Conservation (phyloP, 2,888 invertebrate species). For the Molorchus minor region DNA sequence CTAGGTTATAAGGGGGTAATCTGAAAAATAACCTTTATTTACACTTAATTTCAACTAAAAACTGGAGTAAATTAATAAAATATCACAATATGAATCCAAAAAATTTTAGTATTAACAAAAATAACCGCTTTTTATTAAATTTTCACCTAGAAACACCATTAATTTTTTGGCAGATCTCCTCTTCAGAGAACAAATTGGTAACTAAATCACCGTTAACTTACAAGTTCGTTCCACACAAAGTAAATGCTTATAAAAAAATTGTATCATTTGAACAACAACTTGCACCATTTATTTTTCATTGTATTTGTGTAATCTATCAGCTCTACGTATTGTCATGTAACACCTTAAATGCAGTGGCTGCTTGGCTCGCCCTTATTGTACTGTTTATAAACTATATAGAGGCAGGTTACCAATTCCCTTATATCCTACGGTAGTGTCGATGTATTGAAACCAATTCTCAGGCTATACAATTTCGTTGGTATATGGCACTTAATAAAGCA, state of each 20-base stretch:
- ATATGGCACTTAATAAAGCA: constrained; percentile 58
- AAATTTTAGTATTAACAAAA: too few species aligned
- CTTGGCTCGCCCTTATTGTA: constrained; percentile 57
- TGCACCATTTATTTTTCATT: constrained; percentile 65
- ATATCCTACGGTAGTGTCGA: constrained; percentile 46
- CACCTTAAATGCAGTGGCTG: constrained; percentile 59
- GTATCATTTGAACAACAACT: constrained; percentile 59
- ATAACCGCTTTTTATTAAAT: too few species aligned
- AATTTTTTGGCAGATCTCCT: too few species aligned
- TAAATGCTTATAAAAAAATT: constrained; percentile 62
- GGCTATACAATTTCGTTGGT: constrained; percentile 53
- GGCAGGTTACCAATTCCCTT: constrained; percentile 52
- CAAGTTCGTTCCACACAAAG: constrained; percentile 49
- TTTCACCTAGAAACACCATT: too few species aligned
- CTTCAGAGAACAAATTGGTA: constrained; percentile 47
- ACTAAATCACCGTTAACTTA: constrained; percentile 59
- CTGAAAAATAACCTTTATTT: too few species aligned
- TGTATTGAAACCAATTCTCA: constrained; percentile 55
- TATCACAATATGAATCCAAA: too few species aligned
- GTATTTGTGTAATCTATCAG: constrained; percentile 61
- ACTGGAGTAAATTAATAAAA: too few species aligned
- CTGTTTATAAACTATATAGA: constrained; percentile 59
- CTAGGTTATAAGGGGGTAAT: too few species aligned
- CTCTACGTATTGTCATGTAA: constrained; percentile 64
- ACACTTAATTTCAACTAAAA: too few species aligned